Evolutionary conservation across 2,888 invertebrate species (phyloP), one percentile per base, ranked within the genome.

Genomic region (Hypercompe scribonia): DNA sequence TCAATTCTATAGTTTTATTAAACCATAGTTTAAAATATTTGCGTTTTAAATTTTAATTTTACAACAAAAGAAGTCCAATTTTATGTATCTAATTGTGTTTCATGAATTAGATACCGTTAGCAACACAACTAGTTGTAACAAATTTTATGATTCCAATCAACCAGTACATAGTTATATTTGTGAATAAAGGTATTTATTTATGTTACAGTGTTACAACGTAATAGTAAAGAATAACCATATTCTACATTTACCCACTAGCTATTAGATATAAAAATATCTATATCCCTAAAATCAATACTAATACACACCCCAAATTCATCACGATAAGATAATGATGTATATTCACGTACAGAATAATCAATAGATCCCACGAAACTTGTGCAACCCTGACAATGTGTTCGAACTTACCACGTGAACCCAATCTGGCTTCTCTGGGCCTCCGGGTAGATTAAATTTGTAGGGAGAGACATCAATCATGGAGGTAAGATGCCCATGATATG

Each of bases 401-500:
- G 80, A 87, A 96, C 97, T 97, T 95, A 98, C 98, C 96, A 99
- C 97, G 90, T 99, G 98, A 82, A 98, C 98, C 96, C 98, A 97
- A 74, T 98, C 97, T 86, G 97, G 97, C 92, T 98, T 97, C 78
- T 97, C 97, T 80, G 97, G 97, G 81, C 98, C 97, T 86, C 98
- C 98, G 74, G 98, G 97, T 87, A 98, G 97, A 93, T 98, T 98
- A 95, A 99, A 98, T 96, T 99, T 99, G 97, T 99, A 99, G 73
- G 99, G 99, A 83, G 99, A 99, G 90, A 99, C 98, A 96, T 99
- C 98, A 96, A 99, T 99, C 94, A 99, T 97, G 78, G 99, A 98
- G 75, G 98, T 98, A 92, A 99, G 97, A 93, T 99, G 99, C 81
- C 99, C 99, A 95, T 99, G 99, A 96, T 99, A 99, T 74, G 99